These are phyloP conservation scores for Megathymus violae DNA, from an alignment of 1,140 invertebrate species.

Conservation along the genomic window DNA sequence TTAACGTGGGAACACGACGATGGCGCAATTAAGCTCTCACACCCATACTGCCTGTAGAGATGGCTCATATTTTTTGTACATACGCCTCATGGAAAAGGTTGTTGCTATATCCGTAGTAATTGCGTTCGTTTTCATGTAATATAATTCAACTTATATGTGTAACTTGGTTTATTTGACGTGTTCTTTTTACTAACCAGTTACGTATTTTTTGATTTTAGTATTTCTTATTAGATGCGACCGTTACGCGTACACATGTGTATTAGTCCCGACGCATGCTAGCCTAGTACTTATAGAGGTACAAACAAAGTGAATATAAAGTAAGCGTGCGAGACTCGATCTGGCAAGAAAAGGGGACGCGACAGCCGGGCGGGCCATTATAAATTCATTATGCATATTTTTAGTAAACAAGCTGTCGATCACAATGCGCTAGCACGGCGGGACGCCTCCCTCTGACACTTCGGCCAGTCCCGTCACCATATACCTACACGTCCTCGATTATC, in stretches of 20 bases:
- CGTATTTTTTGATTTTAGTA: too few species aligned
- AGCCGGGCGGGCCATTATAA: constrained; percentile 75
- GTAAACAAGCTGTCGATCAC: constrained; percentile 83
- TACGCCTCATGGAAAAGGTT: constrained; percentile 7
- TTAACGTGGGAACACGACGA: constrained; percentile 78
- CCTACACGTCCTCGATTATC: constrained; percentile 56
- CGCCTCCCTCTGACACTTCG: constrained; percentile 70
- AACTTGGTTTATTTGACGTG: too few species aligned
- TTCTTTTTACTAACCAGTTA: too few species aligned
- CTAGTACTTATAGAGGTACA: constrained; percentile 21
- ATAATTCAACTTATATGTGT: too few species aligned
- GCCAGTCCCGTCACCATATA: constrained; percentile 47
- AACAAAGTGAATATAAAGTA: constrained; percentile 29
- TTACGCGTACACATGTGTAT: too few species aligned
- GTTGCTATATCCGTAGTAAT: too few species aligned
- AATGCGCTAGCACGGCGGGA: constrained; percentile 73
- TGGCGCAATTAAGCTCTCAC: constrained; percentile 73
- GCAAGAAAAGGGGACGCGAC: constrained; percentile 47
- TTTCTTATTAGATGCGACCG: too few species aligned
- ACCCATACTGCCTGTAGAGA: constrained; percentile 41
- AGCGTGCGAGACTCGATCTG: constrained; percentile 25
- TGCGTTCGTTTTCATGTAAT: too few species aligned
- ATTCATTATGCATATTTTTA: constrained; percentile 84
- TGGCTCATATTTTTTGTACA: constrained; percentile 16
- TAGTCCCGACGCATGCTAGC: too few species aligned